Conservation (phyloP, 2,797 vertebrate species). For the Leptodactylus fallax region DNA sequence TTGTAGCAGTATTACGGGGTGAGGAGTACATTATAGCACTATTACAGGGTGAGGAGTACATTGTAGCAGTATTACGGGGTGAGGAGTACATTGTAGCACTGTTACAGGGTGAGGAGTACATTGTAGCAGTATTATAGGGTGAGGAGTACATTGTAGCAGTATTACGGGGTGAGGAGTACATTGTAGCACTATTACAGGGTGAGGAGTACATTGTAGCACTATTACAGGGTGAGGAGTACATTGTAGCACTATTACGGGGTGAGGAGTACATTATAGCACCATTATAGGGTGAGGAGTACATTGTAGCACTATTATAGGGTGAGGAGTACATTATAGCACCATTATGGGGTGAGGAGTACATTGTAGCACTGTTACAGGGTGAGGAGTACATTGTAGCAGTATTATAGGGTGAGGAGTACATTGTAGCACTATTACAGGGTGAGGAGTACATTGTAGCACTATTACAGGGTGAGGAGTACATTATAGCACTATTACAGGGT, state of each 20-base stretch:
- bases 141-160: not conserved
- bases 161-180: not conserved
- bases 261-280: too few species aligned
- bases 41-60: not conserved
- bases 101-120: too few species aligned
- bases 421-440: not conserved
- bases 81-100: too few species aligned
- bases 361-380: too few species aligned
- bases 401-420: too few species aligned
- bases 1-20: not conserved
- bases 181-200: not conserved
- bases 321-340: not conserved
- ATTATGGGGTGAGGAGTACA: not conserved
- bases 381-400: too few species aligned
- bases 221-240: too few species aligned
- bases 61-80: not conserved
- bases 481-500: too few species aligned
- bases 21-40: not conserved
- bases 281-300: not conserved
- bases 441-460: not conserved
- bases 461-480: not conserved
- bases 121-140: too few species aligned
- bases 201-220: too few species aligned
- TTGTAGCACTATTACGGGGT: too few species aligned
- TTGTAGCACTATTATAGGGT: not conserved